Conservation (phyloP, 1,140 invertebrate species). For the Hypothenemus hampei region DNA sequence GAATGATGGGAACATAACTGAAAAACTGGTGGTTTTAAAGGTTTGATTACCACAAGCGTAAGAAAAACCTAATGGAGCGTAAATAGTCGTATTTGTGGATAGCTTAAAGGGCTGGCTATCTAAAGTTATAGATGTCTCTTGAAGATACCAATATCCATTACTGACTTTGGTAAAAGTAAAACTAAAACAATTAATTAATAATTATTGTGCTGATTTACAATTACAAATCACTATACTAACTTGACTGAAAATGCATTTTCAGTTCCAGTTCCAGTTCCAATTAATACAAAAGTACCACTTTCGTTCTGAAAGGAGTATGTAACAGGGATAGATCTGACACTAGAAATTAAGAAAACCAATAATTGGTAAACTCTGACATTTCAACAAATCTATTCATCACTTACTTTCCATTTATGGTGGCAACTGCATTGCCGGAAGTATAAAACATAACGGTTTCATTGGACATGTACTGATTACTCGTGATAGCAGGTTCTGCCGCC, state of each 20-base stretch:
- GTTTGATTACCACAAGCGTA: slow-evolving; percentile 39
- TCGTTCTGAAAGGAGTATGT: too few relatives aligned
- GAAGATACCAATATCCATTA: slow-evolving; percentile 27
- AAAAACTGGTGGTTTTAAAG: slow-evolving; percentile 16
- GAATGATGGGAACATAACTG: slow-evolving; percentile 28
- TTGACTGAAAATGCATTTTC: background rate
- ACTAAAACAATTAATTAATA: slow-evolving; percentile 20
- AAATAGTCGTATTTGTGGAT: slow-evolving; percentile 27
- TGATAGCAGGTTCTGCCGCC: too few relatives aligned
- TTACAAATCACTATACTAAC: slow-evolving; percentile 4
- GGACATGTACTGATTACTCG: slow-evolving; percentile 15
- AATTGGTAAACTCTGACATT: too few relatives aligned
- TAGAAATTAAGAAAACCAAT: too few relatives aligned
- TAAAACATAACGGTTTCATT: slow-evolving; percentile 12
- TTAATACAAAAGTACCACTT: background rate
- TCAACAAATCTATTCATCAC: too few relatives aligned
- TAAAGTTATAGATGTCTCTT: slow-evolving; percentile 3
- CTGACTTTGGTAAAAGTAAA: slow-evolving; percentile 14
- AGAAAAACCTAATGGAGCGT: slow-evolving; percentile 39
- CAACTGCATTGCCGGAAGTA: slow-evolving; percentile 10
- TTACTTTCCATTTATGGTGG: background rate
- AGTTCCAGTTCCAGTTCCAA: slow-evolving; percentile 1
- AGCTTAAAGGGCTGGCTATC: background rate
- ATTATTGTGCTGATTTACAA: background rate
- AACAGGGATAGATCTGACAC: too few relatives aligned